phyloP scores from a whole-genome alignment of 1,140 invertebrate genomes.

The Oedothorax gibbosus region DNA sequence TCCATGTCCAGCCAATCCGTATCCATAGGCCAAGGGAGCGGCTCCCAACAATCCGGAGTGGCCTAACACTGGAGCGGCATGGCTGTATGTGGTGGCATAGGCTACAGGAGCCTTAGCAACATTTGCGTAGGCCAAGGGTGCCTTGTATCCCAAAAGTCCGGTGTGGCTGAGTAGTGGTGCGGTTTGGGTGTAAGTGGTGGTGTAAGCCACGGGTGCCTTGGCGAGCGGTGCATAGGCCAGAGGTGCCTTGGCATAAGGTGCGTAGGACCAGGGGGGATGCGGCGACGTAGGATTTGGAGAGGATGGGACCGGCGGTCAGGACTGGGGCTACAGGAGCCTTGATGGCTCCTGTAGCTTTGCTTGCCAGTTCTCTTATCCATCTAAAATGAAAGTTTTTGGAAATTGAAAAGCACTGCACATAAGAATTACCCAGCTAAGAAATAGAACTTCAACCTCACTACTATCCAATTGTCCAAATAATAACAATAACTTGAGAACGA shows the following conservation, averaged over 20 bases:
- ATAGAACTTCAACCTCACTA: no score
- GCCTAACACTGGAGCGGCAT: slow-evolving; percentile 27
- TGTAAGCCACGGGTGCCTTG: neutral
- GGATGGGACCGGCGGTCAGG: slow-evolving; percentile 10
- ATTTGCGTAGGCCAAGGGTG: slow-evolving; percentile 1
- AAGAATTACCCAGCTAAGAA: neutral
- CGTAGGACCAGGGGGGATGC: neutral
- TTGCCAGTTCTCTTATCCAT: slow-evolving; percentile 93
- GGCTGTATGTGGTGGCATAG: slow-evolving; percentile 14
- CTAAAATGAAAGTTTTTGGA: slow-evolving; percentile 76
- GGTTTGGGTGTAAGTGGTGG: neutral
- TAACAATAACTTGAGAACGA: no score
- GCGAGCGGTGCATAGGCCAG: neutral
- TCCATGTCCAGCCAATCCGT: neutral
- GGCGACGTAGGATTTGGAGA: slow-evolving; percentile 8
- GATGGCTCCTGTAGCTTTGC: slow-evolving; percentile 80
- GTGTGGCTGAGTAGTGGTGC: neutral
- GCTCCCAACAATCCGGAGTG: slow-evolving; percentile 42
- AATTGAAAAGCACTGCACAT: slow-evolving; percentile 71
- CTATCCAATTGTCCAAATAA: no score
- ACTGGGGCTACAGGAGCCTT: slow-evolving; percentile 36
- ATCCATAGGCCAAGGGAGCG: slow-evolving; percentile 40
- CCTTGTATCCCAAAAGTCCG: no score
- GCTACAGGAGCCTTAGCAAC: slow-evolving; percentile 7
- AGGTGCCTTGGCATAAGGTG: neutral